Evolutionary conservation across 2,888 invertebrate species (phyloP).

Genomic region (Caenorhabditis sp.): DNA sequence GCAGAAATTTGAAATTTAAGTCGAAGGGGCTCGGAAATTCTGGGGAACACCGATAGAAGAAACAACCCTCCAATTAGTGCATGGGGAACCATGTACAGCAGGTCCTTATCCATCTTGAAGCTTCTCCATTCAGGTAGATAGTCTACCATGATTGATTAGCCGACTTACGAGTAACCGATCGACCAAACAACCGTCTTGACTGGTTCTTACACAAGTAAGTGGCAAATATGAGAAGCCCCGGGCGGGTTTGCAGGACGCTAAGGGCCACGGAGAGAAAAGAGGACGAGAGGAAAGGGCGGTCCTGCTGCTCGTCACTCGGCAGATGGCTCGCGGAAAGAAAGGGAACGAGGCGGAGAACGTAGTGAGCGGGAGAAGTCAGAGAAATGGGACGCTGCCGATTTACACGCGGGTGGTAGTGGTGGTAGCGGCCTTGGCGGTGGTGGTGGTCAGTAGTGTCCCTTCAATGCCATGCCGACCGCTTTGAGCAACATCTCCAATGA

Average conservation of each 20-base stretch:
- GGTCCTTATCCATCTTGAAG: conserved; percentile 23
- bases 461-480: conserved; percentile 37
- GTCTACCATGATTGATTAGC: conserved; percentile 5
- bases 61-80: conserved; percentile 64
- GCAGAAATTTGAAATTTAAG: conserved; percentile 67
- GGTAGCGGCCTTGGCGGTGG: not conserved
- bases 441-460: conserved; percentile 49
- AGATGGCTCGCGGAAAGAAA: conserved; percentile 59
- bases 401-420: conserved; percentile 10
- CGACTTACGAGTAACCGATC: conserved; percentile 24
- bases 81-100: conserved; percentile 60
- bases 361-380: conserved; percentile 52
- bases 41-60: conserved; percentile 63
- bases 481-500: conserved; percentile 27
- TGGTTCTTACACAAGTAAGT: conserved; percentile 59
- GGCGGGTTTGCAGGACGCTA: conserved; percentile 27
- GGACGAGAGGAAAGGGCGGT: conserved; percentile 22
- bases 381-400: conserved; percentile 44
- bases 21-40: conserved; percentile 45
- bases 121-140: conserved; percentile 5
- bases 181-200: conserved; percentile 38
- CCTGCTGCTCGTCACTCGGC: conserved; percentile 48
- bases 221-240: conserved; percentile 51
- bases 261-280: conserved; percentile 28
- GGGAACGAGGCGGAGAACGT: conserved; percentile 41